phyloP scores from a whole-genome alignment of 2,113 vertebrate genomes.

The Caranx melampygus region DNA sequence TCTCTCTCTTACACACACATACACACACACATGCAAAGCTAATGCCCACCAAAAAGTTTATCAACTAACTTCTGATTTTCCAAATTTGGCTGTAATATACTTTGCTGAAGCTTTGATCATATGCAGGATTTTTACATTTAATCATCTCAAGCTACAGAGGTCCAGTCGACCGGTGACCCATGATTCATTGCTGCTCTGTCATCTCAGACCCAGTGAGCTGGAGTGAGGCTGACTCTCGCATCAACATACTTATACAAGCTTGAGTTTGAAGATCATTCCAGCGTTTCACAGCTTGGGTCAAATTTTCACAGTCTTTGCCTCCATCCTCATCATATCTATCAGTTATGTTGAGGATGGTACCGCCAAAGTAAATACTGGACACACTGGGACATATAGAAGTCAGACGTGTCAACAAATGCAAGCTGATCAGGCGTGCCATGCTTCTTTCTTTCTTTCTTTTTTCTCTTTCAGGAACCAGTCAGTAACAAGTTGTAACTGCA shows the following conservation, averaged over 20 bases:
- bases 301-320: background rate
- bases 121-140: background rate
- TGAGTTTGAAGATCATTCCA: background rate
- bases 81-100: background rate
- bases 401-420: background rate
- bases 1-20: background rate
- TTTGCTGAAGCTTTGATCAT: slow-evolving; percentile 6
- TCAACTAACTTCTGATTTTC: background rate
- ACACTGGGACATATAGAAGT: background rate
- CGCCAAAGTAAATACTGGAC: background rate
- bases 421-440: background rate
- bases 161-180: background rate
- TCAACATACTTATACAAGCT: background rate
- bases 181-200: background rate
- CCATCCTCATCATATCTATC: background rate
- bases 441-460: too few relatives aligned
- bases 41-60: background rate
- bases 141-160: background rate
- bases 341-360: background rate
- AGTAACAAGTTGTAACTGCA: too few relatives aligned
- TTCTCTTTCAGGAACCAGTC: too few relatives aligned
- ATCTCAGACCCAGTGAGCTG: background rate
- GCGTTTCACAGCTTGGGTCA: background rate
- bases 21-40: slow-evolving; percentile 1
- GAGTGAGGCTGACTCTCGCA: background rate